Base-by-base conservation (phyloP, 1,140 invertebrate species). In the Charaxes varanes region DNA sequence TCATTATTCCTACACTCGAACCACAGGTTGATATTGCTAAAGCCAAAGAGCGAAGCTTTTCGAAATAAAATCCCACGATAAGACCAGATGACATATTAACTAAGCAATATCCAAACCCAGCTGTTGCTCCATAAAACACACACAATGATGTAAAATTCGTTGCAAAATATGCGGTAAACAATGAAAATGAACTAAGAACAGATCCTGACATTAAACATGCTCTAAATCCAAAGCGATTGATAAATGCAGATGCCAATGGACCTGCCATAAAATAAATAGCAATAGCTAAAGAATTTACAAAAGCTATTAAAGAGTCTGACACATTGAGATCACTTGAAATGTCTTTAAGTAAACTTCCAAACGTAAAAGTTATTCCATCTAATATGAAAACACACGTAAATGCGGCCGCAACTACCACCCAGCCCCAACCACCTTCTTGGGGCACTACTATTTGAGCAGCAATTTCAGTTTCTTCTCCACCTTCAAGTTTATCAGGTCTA, bases 31-130 rank as follows among this genome's bases (percentile, higher is more conserved):
- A 88, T 33, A 95, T 89, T 16, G 93, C 90, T 13, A 92, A 92
- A 3, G 93, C 92, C 32, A 94, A 67, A 6, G 92, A 91, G 26
- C 93, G 77, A 70, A 90, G 88, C 62, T 88, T 89, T 60, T 94
- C 92, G 80, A 95, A 95, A 83, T 94, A 95, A 78, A 92, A 92
- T 7, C 92, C 91, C 2, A 93, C 90, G 5, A 91, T 88, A 10
- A 95, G 88, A 12, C 92, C 87, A 4, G 91, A 91, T 6, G 46
- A 86, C 86, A 45, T 63, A 54, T 71, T 74, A 11, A 76, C 66
- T 48, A 96, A 79, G 10, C 94, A 93, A 65, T 93, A 93, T 3
- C 95, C 95, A 53, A 95, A 88, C 6, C 95, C 94, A 90, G 78
- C 62, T 68, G 86, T 51, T 10, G 56, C 44, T 5, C 78, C 76